Base-by-base conservation (phyloP, 37 sponge, comb jelly and placozoan genomes). In the Amphimedon queenslandica region DNA sequence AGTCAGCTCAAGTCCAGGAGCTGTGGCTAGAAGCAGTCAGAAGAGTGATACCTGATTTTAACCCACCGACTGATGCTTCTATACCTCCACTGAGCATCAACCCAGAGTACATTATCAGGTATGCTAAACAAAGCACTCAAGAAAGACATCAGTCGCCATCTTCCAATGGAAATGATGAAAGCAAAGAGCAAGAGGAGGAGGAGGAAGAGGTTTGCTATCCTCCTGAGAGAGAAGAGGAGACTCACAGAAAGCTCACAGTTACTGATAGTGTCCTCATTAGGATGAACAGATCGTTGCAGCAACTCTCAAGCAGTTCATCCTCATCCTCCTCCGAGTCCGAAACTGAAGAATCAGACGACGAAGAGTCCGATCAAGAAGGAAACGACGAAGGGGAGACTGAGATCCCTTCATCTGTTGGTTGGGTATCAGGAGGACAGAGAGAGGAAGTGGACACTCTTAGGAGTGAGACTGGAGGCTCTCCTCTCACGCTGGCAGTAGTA, bases 41-140 rank as follows among this genome's bases (percentile, higher is more conserved):
- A 27, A 10, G 28, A 11, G 64, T 84, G 0, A 56, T 84, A 35
- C 71, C 67, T 1, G 72, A 42, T 71, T 71, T 21, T n/a, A 40
- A 83, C n/a, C 57, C 58, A 2, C 21, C 28, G 61, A 6, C 23
- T n/a, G 72, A 69, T 23, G 64, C 55, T 18, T 60, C 37, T 27
- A 40, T 43, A 8, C 84, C 72, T 56, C 84, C 84, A 4, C 57
- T 73, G 5, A 75, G 61, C 55, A 31, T n/a, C 5, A 67, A 55
- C 34, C 63, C 65, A 29, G 55, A 41, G 4, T 5, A 35, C 61
- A n/a, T 60, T n/a, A n/a, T 6, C 5, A 11, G 28, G 21, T 25
- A 25, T 60, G 27, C 21, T n/a, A 11, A 60, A 25, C 53, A 60
- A 60, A n/a, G 24, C 21, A 25, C 21, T 25, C 5, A 25, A 60